Conservation (phyloP, 23 tunicate genomes). For the Trididemnum clinides region DNA sequence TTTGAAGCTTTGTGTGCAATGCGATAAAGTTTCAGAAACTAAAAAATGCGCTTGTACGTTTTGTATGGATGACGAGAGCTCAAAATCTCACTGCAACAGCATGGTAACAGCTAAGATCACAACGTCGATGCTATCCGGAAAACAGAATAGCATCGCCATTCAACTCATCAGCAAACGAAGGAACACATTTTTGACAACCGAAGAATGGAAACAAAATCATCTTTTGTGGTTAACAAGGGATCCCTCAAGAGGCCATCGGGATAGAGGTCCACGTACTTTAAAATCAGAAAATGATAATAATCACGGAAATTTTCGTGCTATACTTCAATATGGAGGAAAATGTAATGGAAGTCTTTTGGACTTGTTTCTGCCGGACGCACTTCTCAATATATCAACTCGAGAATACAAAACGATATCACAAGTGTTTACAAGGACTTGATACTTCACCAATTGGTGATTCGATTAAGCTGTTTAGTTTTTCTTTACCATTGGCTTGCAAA, state of each 20-base stretch:
- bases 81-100: not conserved
- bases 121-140: not conserved
- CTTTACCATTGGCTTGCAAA: not conserved
- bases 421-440: not conserved
- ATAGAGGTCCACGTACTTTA: not conserved
- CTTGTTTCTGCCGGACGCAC: not conserved
- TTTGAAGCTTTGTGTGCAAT: not conserved
- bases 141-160: not conserved
- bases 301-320: slow-evolving; percentile 3
- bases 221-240: not conserved
- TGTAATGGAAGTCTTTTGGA: not conserved
- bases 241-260: slow-evolving; percentile 3
- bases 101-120: not conserved
- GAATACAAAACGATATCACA: slow-evolving; percentile 7
- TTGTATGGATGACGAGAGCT: not conserved
- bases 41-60: not conserved
- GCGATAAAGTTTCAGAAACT: not conserved
- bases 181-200: not conserved
- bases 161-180: slow-evolving; percentile 3
- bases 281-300: not conserved
- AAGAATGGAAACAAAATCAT: not conserved
- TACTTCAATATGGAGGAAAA: not conserved
- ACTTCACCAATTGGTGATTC: not conserved
- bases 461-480: not conserved
- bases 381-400: not conserved